Evolutionary conservation across 2,113 vertebrate species (phyloP), one percentile per base, ranked within the genome.

Genomic region (Paralichthys olivaceus): DNA sequence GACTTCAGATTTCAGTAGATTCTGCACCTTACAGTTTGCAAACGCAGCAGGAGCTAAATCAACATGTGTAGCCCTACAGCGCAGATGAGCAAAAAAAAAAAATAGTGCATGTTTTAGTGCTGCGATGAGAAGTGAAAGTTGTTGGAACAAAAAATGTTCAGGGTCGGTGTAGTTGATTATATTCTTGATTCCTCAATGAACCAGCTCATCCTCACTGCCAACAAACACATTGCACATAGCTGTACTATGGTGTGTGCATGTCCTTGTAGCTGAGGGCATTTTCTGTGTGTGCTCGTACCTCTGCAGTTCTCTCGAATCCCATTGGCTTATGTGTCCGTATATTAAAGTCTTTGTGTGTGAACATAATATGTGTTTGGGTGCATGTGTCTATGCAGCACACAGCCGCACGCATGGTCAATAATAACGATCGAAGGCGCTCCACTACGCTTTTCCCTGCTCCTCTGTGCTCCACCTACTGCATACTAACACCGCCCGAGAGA

Each of bases 331-430:
- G 65, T 49, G 28, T 76, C 71, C 84, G 65, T 63, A 51, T 81
- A 67, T 82, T 58, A 61, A 71, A 56, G 61, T 59, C 26, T 72
- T 56, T 87, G 60, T 69, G 53, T 53, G 34, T 58, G 37, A 7
- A 55, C 62, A 15, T 64, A 55, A n/a, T 43, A 60, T 71, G 49
- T 67, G 68, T 72, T 67, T 60, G 25, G 75, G 4, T 56, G 29
- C 20, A 25, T 57, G 54, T 54, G 54, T 59, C 34, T 75, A 76
- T 77, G 87, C 79, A 76, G 83, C 72, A 81, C 40, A 58, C 71
- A 72, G 83, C 73, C 86, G 84, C 77, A 74, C 69, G 65, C 83
- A 86, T 68, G 74, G 86, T 94, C 90, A 94, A 93, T 93, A 94
- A 92, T 87, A 93, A 92, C 4, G 69, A 91, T 93, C 80, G 14